Evolutionary conservation across 2,797 vertebrate genomes (phyloP).

Genomic region (Scolopax bukidnonensis): DNA sequence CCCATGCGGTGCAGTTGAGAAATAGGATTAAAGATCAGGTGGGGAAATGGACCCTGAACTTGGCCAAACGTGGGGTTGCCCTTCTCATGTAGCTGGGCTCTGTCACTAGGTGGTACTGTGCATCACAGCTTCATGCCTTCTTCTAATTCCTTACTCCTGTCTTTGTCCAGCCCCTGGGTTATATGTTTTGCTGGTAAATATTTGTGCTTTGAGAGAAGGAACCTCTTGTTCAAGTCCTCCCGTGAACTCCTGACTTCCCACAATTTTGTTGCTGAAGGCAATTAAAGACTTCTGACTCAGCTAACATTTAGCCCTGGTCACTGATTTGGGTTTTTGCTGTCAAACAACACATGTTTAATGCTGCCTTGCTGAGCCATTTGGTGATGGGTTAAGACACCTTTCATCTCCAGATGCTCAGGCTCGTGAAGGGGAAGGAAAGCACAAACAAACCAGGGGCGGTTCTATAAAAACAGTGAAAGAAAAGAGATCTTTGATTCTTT

Average conservation of each 20-base stretch:
- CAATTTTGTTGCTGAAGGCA: not conserved
- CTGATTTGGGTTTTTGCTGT: not conserved
- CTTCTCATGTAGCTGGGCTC: slow-evolving; percentile 3
- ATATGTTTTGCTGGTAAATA: not conserved
- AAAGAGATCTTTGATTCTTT: not conserved
- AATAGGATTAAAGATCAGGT: not conserved
- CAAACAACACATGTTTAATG: not conserved
- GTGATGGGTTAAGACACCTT: not conserved
- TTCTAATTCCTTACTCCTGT: not conserved
- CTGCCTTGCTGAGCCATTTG: not conserved
- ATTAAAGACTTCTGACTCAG: not conserved
- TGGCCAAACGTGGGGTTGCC: fast-evolving
- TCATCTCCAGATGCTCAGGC: not conserved
- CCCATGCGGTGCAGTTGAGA: fast-evolving
- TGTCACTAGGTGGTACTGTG: slow-evolving; percentile 70
- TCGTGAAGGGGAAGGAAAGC: not conserved
- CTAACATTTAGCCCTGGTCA: fast-evolving
- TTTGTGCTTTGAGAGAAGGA: not conserved
- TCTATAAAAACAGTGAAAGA: not conserved
- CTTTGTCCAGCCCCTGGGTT: not conserved
- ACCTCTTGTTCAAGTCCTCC: not conserved
- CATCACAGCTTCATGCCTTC: slow-evolving; percentile 2
- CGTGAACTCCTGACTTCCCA: not conserved
- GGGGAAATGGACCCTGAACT: not conserved
- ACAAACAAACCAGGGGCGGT: not conserved